These are phyloP conservation scores for Nannoperca obscura DNA, from an alignment of 2,797 vertebrate genomes.

Conservation along the genomic window DNA sequence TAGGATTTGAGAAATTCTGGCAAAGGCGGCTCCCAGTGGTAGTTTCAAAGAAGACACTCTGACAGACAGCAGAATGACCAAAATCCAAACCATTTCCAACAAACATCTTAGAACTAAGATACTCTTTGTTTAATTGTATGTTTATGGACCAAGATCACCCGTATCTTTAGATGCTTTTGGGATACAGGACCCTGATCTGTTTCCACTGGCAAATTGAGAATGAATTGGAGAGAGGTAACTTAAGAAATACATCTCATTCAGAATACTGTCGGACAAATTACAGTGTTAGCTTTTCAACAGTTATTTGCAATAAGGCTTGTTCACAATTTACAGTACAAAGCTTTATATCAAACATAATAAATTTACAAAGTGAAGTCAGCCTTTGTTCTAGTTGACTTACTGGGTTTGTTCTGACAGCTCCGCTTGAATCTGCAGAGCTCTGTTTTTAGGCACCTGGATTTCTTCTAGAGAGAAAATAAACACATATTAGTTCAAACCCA, in stretches of 20 bases:
- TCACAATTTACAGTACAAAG: neutral
- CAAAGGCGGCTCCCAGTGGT: neutral
- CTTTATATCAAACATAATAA: neutral
- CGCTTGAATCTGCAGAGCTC: slow-evolving; percentile 91
- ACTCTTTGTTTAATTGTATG: neutral
- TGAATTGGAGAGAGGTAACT: neutral
- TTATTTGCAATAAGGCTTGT: neutral
- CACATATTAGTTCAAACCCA: neutral
- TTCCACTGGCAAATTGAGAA: neutral
- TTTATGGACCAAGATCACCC: neutral
- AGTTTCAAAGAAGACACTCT: neutral
- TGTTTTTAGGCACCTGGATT: slow-evolving; percentile 91
- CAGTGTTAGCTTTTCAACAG: neutral
- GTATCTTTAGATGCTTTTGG: too few species aligned
- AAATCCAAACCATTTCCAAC: neutral
- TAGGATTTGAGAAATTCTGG: neutral
- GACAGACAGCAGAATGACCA: neutral
- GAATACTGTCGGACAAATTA: neutral
- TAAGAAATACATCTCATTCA: neutral
- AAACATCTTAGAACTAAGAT: neutral
- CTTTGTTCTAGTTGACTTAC: slow-evolving; percentile 86
- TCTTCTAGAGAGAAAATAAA: slow-evolving; percentile 88
- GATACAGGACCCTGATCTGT: neutral
- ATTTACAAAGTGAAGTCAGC: neutral
- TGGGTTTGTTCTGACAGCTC: slow-evolving; percentile 91